Base-by-base conservation (phyloP, 1,140 invertebrate species). In the Drosophila neocordata region DNA sequence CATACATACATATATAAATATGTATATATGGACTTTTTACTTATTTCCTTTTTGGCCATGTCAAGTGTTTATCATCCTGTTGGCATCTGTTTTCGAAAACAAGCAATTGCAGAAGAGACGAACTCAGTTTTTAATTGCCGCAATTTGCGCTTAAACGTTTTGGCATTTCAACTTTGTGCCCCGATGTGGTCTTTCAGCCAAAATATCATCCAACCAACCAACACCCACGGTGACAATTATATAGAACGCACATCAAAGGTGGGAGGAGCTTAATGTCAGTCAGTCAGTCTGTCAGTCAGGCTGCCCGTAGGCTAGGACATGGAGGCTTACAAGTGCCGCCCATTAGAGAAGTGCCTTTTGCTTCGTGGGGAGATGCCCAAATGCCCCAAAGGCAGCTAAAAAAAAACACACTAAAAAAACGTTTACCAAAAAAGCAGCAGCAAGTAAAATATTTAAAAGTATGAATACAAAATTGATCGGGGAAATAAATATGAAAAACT, bases 221-320 rank as follows among this genome's bases (percentile, higher is more conserved):
- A 80, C 83, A 88, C 84, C 83, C 83, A 79, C 83, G 84, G 83
- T 88, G 83, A 88, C 83, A 89, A 88, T 88, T 88, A 88, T 88
- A 83, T 76, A 76, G 73, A 76, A 48, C 41, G 56, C 44, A 65
- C 38, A 48, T 73, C 35, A 34, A n/a, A 62, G 27, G 53, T 9
- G 38, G 58, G 24, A 35, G 58, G 72, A 52, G 71, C 24, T 27
- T 56, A 52, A 38, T 35, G 59, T 24, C 38, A 75, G 34, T 53
- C 15, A 38, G 27, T 31, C 27, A 31, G 4, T 18, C 27, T 6
- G 4, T 18, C 38, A 75, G 34, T 53, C 15, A 22, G 11, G 38
- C 71, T 79, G 80, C 76, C 80, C 76, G 48, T 13, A 64, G 76
- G 80, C 62, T 56, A 75, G 44, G 34, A 61, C 55, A 15, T 60